Evolutionary conservation across 2,888 invertebrate genomes (phyloP).

Genomic region (Leucophora obtusa): DNA sequence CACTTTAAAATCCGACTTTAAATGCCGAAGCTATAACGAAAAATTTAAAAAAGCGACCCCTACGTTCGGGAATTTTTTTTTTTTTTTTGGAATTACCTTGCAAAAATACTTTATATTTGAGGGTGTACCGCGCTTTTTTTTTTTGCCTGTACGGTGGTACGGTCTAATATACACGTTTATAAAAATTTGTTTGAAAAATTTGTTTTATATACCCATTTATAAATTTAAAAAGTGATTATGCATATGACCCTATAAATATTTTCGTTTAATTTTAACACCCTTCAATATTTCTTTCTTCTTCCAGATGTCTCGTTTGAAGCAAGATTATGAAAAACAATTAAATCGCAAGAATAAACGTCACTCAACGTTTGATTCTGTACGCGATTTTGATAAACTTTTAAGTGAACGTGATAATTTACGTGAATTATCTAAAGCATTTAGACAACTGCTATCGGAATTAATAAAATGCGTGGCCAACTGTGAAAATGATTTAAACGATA

Average conservation of each 20-base stretch:
- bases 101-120: too few species aligned
- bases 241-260: not conserved
- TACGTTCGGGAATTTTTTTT: too few species aligned
- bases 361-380: conserved; percentile 76
- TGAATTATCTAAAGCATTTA: conserved; percentile 83
- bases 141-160: too few species aligned
- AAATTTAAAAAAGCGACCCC: too few species aligned
- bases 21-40: too few species aligned
- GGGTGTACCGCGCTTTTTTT: too few species aligned
- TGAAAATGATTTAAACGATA: conserved; percentile 88
- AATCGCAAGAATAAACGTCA: conserved; percentile 78
- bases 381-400: conserved; percentile 76
- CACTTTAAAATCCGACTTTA: too few species aligned
- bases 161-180: too few species aligned
- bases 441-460: conserved; percentile 84
- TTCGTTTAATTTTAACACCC: not conserved
- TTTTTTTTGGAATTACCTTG: too few species aligned
- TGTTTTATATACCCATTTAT: too few species aligned
- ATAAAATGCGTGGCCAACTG: conserved; percentile 87
- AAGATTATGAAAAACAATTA: conserved; percentile 77
- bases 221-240: too few species aligned
- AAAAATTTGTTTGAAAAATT: too few species aligned
- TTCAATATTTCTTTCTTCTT: not conserved
- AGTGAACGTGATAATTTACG: conserved; percentile 82
- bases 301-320: conserved; percentile 78